These are phyloP conservation scores for Dolichallabes microphthalmus DNA, from an alignment of 2,113 vertebrate species.

Conservation along the genomic window DNA sequence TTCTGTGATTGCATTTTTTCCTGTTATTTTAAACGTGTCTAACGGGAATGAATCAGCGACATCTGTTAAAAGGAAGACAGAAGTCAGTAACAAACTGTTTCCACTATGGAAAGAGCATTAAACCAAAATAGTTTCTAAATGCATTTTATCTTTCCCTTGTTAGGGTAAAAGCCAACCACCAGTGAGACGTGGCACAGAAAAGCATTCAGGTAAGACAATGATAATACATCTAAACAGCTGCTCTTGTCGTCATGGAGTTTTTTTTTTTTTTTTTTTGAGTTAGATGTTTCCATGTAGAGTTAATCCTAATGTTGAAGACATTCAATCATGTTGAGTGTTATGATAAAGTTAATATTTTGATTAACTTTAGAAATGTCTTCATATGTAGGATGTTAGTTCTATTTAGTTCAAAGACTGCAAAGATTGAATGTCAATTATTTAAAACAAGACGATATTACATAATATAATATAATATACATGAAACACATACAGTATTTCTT, in stretches of 20 bases:
- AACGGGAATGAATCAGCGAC: conserved; percentile 56
- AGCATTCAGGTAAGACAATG: conserved; percentile 62
- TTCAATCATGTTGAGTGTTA: background rate
- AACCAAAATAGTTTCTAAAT: conserved; percentile 25
- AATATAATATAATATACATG: background rate
- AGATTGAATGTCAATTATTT: background rate
- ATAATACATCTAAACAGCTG: background rate
- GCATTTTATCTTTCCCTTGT: conserved; percentile 34
- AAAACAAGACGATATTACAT: background rate
- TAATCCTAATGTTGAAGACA: background rate
- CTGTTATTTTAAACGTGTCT: conserved; percentile 44
- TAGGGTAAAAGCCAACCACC: conserved; percentile 63
- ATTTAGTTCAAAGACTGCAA: background rate
- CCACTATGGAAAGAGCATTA: conserved; percentile 58
- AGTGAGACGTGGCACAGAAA: conserved; percentile 47
- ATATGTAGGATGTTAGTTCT: background rate
- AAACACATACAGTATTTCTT: background rate
- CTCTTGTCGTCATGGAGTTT: background rate
- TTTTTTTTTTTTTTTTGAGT: background rate
- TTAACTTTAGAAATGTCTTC: background rate
- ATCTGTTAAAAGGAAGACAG: conserved; percentile 45
- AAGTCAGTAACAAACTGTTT: conserved; percentile 58
- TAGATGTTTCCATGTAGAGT: background rate
- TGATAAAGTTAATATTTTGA: too few species aligned
- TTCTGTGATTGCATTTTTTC: conserved; percentile 36